Conservation (phyloP, 1,140 invertebrate genomes). For the Sipha flava region DNA sequence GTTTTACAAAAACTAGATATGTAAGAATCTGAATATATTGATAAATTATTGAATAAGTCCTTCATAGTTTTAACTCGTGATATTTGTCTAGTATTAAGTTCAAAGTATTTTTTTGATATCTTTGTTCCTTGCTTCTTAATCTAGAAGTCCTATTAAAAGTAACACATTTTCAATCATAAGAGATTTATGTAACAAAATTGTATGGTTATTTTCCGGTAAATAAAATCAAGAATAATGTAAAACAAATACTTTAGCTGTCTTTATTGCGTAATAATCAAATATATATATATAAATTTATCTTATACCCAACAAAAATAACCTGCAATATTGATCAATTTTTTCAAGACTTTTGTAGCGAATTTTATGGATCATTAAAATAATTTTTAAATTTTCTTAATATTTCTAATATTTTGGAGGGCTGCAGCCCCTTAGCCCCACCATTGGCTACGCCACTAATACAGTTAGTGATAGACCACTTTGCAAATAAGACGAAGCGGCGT, state of each 20-base stretch:
- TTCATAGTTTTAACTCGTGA: background rate
- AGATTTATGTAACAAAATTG: conserved; percentile 42
- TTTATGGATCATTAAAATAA: too few species aligned
- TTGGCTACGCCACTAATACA: too few species aligned
- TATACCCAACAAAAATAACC: background rate
- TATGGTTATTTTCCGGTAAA: conserved; percentile 41
- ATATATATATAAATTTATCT: background rate
- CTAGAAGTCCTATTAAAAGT: conserved; percentile 42
- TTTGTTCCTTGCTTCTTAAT: conserved; percentile 43
- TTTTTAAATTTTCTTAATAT: too few species aligned
- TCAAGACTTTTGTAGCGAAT: too few species aligned
- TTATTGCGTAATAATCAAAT: background rate
- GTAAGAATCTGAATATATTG: background rate
- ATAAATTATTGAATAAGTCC: background rate
- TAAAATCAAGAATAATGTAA: conserved; percentile 37
- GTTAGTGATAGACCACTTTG: too few species aligned
- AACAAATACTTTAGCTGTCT: conserved; percentile 23
- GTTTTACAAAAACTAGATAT: background rate
- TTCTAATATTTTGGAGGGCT: too few species aligned
- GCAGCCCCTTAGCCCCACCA: too few species aligned
- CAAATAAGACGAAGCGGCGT: too few species aligned
- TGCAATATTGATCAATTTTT: too few species aligned
- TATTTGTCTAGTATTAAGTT: conserved; percentile 36
- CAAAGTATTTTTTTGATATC: conserved; percentile 37
- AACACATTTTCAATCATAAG: conserved; percentile 36